Evolutionary conservation across 1,140 invertebrate species (phyloP), one percentile per base, ranked within the genome.

Genomic region (Drosophila micromelanica): DNA sequence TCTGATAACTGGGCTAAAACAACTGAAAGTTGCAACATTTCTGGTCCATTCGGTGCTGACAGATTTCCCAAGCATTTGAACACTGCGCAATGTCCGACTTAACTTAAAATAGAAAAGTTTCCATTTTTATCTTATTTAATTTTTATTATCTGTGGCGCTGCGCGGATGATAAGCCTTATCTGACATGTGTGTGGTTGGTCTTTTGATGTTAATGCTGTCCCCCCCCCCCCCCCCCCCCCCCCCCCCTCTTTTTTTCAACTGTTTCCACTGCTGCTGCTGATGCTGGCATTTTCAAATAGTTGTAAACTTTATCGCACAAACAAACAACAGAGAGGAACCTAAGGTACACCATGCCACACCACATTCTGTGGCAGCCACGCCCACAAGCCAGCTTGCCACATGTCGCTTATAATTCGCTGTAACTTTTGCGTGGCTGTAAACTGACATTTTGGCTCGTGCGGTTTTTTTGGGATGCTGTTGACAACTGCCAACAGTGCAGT

Each of bases 91-190:
- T 52, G 38, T 51, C 30, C n/a, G 43, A 49, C 48, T 27, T 1
- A 7, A 27, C 23, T 13, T 7, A 32, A 32, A 15, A 42, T 17
- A 37, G 45, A 23, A 61, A 82, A 60, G 49, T 60, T 51, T 49
- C 37, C 20, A 57, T 45, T 72, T 81, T 81, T 81, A 85, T 85
- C 81, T 85, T 87, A 78, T 87, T 85, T 87, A 85, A 81, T 62
- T 85, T 85, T 57, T 78, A 72, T 87, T 87, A 85, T 85, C 81
- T 85, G 52, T 60, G 63, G 69, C 68, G 60, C 73, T 72, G 55
- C 48, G 67, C 62, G 40, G 20, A 42, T 70, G 81, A 85, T 85
- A 85, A 85, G 82, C 49, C 63, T 78, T 78, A 85, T 85, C 81
- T 81, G 82, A 65, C 78, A 86, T 87, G 65, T 85, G 81, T 74